phyloP scores from a whole-genome alignment of 2,797 vertebrate species.

The Bucorvus abyssinicus region DNA sequence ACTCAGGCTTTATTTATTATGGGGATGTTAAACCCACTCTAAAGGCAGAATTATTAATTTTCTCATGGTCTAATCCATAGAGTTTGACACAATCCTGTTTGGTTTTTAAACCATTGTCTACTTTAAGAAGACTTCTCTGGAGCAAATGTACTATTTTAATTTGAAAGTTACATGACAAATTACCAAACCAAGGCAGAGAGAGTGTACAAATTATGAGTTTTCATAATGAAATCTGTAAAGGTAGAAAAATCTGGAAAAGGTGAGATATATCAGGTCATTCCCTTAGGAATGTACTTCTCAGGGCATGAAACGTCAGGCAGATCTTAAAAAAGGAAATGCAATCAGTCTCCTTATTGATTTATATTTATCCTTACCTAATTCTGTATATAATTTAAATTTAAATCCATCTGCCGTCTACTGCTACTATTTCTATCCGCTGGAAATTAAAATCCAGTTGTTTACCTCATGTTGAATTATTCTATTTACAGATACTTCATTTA shows the following conservation, averaged over 20 bases:
- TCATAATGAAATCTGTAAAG: neutral
- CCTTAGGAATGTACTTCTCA: neutral
- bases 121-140: neutral
- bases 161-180: neutral
- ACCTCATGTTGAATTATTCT: constrained; percentile 14
- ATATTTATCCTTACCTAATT: constrained; percentile 19
- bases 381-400: neutral
- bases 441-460: constrained; percentile 26
- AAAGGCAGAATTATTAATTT: neutral
- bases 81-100: neutral
- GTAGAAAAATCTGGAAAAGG: neutral
- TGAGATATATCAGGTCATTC: neutral
- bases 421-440: neutral
- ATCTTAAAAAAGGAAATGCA: neutral
- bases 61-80: neutral
- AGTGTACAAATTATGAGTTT: neutral
- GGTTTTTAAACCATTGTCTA: neutral
- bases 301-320: neutral
- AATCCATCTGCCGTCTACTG: neutral
- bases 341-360: constrained; percentile 9
- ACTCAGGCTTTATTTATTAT: neutral
- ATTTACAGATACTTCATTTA: constrained; percentile 17
- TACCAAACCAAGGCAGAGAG: neutral
- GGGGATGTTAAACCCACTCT: neutral
- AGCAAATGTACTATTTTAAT: neutral